Conservation (phyloP, 2,113 vertebrate species). For the Xiphorhynchus elegans region DNA sequence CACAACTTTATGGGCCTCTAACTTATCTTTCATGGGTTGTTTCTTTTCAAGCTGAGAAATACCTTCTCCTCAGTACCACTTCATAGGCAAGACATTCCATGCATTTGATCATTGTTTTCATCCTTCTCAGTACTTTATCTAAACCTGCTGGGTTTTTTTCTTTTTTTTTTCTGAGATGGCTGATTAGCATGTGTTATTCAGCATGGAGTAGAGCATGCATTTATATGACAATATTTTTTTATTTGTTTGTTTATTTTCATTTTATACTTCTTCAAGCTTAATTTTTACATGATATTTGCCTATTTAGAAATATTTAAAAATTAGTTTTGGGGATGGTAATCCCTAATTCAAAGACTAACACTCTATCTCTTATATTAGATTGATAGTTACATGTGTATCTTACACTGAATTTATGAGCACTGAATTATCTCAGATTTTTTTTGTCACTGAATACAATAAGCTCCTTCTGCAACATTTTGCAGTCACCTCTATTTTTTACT, state of each 20-base stretch:
- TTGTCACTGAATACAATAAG: not conserved
- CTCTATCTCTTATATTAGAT: not conserved
- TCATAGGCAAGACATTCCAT: not conserved
- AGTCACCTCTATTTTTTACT: not conserved
- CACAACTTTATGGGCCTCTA: not conserved
- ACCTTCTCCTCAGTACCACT: not conserved
- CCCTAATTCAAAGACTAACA: not conserved
- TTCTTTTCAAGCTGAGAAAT: not conserved
- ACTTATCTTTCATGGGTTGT: rapidly evolving
- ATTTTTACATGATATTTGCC: not conserved
- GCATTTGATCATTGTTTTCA: not conserved
- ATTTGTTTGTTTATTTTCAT: not conserved
- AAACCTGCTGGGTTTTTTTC: not conserved
- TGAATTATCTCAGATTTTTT: not conserved
- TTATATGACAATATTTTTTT: not conserved
- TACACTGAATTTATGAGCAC: not conserved
- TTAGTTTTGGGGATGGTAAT: not conserved
- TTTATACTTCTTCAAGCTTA: not conserved
- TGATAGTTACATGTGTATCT: not conserved
- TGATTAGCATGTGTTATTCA: not conserved
- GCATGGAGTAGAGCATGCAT: not conserved
- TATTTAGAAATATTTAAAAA: not conserved
- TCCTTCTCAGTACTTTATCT: not conserved
- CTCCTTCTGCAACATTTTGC: not conserved
- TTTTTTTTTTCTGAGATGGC: not conserved